Evolutionary conservation across 2,888 invertebrate species (phyloP).

Genomic region (Cosmopolites sordidus): DNA sequence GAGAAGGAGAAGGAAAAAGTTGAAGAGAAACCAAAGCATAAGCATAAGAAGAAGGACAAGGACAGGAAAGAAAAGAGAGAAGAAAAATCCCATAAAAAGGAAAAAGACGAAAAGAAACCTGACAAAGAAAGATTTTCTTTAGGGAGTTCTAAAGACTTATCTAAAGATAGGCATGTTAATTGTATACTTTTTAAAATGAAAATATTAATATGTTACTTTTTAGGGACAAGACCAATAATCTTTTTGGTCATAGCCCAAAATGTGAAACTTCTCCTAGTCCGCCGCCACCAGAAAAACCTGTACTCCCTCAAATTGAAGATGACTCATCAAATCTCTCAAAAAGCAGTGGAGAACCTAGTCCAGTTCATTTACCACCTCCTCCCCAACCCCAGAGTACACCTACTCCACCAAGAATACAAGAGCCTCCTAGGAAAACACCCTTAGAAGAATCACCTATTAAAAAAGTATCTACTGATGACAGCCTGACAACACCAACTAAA

Average conservation of each 20-base stretch:
- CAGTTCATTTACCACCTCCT: conserved; percentile 25
- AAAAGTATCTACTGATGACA: conserved; percentile 39
- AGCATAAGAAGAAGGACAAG: conserved; percentile 54
- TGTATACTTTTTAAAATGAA: not conserved
- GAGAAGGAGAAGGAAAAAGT: conserved; percentile 37
- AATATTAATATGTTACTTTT: conserved; percentile 6
- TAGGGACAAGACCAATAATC: conserved; percentile 33
- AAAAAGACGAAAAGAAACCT: conserved; percentile 34
- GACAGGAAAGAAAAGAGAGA: conserved; percentile 59
- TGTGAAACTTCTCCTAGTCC: conserved; percentile 30
- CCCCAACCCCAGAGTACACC: conserved; percentile 22
- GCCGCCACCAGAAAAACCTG: conserved; percentile 23
- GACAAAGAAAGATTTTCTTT: conserved; percentile 26
- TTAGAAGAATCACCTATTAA: conserved; percentile 8
- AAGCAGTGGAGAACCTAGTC: conserved; percentile 39
- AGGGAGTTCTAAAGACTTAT: conserved; percentile 17
- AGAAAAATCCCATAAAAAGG: conserved; percentile 39
- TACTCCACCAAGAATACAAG: conserved; percentile 21
- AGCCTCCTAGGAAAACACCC: conserved; percentile 26
- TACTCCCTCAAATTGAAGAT: conserved; percentile 30
- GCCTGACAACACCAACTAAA: conserved; percentile 49
- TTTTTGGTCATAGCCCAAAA: conserved; percentile 33
- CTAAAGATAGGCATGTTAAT: conserved; percentile 21
- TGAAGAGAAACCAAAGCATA: conserved; percentile 51
- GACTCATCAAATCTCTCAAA: conserved; percentile 43